Evolutionary conservation across 2,113 vertebrate genomes (phyloP), one percentile per base, ranked within the genome.

Genomic region (Neolamprologus caudopunctatus): DNA sequence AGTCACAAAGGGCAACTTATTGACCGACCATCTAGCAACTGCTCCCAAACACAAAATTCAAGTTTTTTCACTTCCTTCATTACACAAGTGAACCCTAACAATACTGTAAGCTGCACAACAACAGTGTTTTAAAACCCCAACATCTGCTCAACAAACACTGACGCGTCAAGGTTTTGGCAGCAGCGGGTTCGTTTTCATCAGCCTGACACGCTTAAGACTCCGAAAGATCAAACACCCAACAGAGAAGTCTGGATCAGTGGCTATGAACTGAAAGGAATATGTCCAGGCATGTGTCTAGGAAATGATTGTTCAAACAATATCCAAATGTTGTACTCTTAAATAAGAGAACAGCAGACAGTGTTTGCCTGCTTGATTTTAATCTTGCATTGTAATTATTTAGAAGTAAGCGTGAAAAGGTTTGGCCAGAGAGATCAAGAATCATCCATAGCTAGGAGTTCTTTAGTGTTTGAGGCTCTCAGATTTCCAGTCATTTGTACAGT

Each of bases 1-100:
- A 96, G 86, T 96, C 93, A 94, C 78, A 80, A 51, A 58, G 88
- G 86, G 92, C 93, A 92, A 94, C 84, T 93, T 89, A 94, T 93
- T 94, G 85, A 94, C 86, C 90, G 87, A 91, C 89, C 90, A 94
- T 88, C 93, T 86, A 80, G 88, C 89, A 84, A 93, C 79, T 31
- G 24, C 66, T 86, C 87, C 42, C 63, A 91, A 71, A 88, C n/a
- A 14, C 1, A 82, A 24, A 24, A n/a, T 19, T 53, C 14, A 45
- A 80, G 16, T 19, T 87, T 80, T 57, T n/a, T 53, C 21, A 9
- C 57, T 50, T 8, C 17, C 51, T 57, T 17, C 11, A 51, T 68
- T 21, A 45, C 37, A 61, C 16, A 66, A 6, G 51, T 10, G 51
- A 58, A 37, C 26, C 28, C 9, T 4, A 24, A 58, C 79, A 87